Evolutionary conservation across 2,888 invertebrate species (phyloP), one percentile per base, ranked within the genome.

Genomic region (Amorpha juglandis): DNA sequence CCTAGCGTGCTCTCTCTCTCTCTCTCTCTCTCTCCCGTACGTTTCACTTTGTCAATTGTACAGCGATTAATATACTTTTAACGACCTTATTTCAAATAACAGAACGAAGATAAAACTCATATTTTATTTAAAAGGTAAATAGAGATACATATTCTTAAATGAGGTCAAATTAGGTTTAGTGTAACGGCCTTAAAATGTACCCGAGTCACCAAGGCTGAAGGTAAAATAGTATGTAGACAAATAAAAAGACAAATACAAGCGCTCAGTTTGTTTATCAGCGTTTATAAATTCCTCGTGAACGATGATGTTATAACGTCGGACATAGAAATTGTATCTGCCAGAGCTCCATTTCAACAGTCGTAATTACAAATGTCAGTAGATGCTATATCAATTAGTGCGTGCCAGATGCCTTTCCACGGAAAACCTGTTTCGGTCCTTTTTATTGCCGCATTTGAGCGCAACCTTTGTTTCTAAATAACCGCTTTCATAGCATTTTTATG

Each of bases 381-480:
- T 85, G 86, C 82, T 78, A 84, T 89, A 87, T 88, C 89, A 91
- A 91, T 91, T 91, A 91, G 88, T 87, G 81, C 85, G 89, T 86
- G 88, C 89, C 90, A 90, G 89, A 90, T 91, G 90, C 88, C 88
- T 85, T 82, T 83, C 86, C 82, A 84, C 82, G 67, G 79, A 75
- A 86, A 90, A 91, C 92, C 90, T 82, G 92, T 91, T 92, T 86
- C 85, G 86, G 80, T 74, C 78, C 84, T 84, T 87, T 85, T 88
- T 86, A 87, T 83, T 81, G 80, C 68, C 68, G 73, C 76, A 75
- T 75, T 77, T 69, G 75, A 80, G 73, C 76, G 77, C 78, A 79
- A 84, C 82, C 86, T 87, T 88, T 87, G 83, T 86, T 83, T 86
- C 80, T 80, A 84, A 80, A 80, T 76, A 76, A 70, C 76, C 77